Conservation (phyloP, 2,888 invertebrate species). For the Rapana venosa region DNA sequence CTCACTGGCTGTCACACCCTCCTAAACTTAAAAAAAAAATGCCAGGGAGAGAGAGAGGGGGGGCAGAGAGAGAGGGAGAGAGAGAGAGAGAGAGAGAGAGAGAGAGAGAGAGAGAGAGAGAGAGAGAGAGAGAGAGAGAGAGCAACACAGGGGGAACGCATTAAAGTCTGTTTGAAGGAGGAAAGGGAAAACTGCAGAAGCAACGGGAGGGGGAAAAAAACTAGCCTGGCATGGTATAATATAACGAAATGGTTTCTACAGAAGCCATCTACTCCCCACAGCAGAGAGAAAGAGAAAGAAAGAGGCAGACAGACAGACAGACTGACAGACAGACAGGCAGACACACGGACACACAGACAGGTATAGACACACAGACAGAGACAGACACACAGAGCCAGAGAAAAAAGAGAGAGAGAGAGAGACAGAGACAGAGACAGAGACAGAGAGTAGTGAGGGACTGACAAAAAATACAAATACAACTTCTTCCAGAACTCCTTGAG, state of each 20-base stretch:
- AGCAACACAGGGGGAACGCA: neutral
- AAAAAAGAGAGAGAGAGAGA: neutral
- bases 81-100: neutral
- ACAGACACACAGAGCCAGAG: neutral
- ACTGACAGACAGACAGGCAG: neutral
- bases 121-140: conserved; percentile 23
- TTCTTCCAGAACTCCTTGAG: too few relatives aligned
- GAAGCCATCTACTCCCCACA: too few relatives aligned
- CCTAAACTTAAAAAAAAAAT: too few relatives aligned
- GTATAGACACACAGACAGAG: neutral
- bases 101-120: conserved; percentile 7
- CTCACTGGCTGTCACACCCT: too few relatives aligned
- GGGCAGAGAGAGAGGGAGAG: too few relatives aligned
- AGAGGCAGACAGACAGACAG: neutral
- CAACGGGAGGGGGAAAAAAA: too few relatives aligned
- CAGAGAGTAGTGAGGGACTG: neutral
- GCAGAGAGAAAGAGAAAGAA: conserved; percentile 2
- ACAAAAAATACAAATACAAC: too few relatives aligned
- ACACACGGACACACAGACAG: neutral
- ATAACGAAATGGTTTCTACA: too few relatives aligned
- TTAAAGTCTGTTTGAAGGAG: too few relatives aligned
- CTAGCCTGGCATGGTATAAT: too few relatives aligned
- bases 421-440: neutral
- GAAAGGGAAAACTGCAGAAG: too few relatives aligned
- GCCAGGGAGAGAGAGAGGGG: too few relatives aligned